These are phyloP conservation scores for Mustela lutreola DNA, from an alignment of 2,113 vertebrate species.

Conservation along the genomic window DNA sequence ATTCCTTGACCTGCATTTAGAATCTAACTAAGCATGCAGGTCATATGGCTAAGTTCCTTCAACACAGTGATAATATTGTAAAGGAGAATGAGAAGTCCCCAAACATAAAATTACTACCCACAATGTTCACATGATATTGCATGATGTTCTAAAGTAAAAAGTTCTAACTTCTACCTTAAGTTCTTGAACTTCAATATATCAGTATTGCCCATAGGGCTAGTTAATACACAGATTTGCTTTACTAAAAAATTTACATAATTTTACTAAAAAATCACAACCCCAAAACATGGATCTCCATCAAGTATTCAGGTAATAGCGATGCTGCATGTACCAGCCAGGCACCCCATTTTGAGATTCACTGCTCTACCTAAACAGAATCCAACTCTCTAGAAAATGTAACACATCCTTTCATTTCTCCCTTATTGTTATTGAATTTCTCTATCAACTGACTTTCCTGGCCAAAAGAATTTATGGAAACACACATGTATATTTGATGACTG, in stretches of 20 bases:
- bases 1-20: background rate
- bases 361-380: background rate
- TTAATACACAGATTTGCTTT: background rate
- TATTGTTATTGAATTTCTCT: background rate
- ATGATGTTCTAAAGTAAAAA: background rate
- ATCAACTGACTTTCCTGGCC: background rate
- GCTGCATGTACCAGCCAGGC: background rate
- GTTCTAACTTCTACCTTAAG: background rate
- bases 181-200: background rate
- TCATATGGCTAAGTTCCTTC: background rate
- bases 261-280: too few species aligned
- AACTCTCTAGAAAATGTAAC: background rate
- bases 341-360: background rate
- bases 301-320: background rate
- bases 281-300: background rate
- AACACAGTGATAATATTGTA: background rate
- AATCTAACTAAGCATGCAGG: background rate
- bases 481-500: background rate
- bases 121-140: background rate
- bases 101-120: background rate
- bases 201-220: background rate
- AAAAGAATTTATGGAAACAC: background rate
- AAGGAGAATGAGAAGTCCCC: background rate
- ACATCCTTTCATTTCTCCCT: background rate
- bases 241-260: background rate